Percentiles rank a stretch among this genome's conserved stretches.
Evolutionary conservation across 2,797 vertebrate genomes (phyloP).

Genomic region (Mareca strepera): DNA sequence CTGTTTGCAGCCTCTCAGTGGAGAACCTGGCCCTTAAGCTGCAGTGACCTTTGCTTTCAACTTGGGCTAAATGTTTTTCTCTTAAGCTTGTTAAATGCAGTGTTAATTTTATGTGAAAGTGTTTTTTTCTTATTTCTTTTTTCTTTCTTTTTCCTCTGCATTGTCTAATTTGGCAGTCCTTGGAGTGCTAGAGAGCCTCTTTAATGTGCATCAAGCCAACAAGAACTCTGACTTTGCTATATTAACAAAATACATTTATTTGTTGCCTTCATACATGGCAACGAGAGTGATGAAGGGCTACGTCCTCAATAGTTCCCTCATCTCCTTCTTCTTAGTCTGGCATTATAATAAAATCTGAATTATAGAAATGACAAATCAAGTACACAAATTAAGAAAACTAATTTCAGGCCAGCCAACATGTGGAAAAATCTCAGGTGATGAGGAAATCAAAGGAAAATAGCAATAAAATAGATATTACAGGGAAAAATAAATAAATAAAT

Average conservation of each 20-base stretch:
- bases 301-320: background rate
- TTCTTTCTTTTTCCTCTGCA: slow-evolving; percentile 10
- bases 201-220: slow-evolving; percentile 16
- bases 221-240: slow-evolving; percentile 7
- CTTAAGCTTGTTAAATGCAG: slow-evolving; percentile 43
- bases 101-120: slow-evolving; percentile 31
- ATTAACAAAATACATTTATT: slow-evolving; percentile 40
- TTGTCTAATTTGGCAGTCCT: background rate
- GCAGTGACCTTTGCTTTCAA: background rate
- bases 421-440: background rate
- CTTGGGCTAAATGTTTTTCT: slow-evolving; percentile 17
- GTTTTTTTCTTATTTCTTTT: background rate
- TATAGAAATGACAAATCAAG: slow-evolving; percentile 8
- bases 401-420: background rate
- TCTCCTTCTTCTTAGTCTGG: background rate
- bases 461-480: background rate
- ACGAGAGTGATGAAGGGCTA: background rate
- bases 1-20: background rate
- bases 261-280: background rate
- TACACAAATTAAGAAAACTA: slow-evolving; percentile 39
- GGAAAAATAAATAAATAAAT: too few species aligned
- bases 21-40: background rate
- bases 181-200: background rate
- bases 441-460: slow-evolving; percentile 17
- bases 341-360: slow-evolving; percentile 30